Percentiles rank a stretch among this genome's conserved stretches.
These are phyloP conservation scores for Gymnobelideus leadbeateri DNA, from an alignment of 2,113 vertebrate genomes.

Conservation along the genomic window DNA sequence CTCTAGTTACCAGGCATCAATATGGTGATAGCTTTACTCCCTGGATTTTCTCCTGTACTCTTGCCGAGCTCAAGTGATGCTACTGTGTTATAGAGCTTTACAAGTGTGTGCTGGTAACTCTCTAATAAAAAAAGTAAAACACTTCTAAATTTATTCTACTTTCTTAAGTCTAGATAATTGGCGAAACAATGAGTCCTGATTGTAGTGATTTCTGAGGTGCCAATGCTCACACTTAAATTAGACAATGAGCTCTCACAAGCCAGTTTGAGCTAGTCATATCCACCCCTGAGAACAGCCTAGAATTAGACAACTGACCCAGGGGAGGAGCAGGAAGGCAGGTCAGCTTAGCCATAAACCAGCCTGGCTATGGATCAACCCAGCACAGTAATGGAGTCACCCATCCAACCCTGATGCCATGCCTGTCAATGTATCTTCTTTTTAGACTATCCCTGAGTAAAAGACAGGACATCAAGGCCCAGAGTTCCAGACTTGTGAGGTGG, in stretches of 20 bases:
- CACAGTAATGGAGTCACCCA: not conserved
- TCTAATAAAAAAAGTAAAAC: not conserved
- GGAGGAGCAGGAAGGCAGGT: not conserved
- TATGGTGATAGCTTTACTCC: too few relatives aligned
- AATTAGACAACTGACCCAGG: not conserved
- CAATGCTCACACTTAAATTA: not conserved
- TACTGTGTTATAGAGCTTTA: not conserved
- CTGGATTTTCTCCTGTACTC: not conserved
- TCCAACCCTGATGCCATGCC: not conserved
- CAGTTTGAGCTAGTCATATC: not conserved
- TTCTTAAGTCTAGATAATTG: not conserved
- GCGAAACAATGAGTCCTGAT: not conserved
- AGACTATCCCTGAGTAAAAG: not conserved
- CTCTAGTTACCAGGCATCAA: not conserved
- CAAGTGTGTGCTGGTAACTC: not conserved
- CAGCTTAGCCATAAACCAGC: not conserved
- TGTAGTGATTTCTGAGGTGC: not conserved
- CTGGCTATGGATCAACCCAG: not conserved
- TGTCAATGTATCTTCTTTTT: too few relatives aligned
- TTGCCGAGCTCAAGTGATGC: not conserved
- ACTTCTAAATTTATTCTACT: not conserved
- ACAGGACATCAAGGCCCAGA: not conserved
- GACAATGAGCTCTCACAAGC: not conserved
- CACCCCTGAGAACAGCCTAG: too few relatives aligned
- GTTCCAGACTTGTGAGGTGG: not conserved